Conservation (phyloP, 53 echinoderm and acorn worm species). For the Paelopatides confundens region DNA sequence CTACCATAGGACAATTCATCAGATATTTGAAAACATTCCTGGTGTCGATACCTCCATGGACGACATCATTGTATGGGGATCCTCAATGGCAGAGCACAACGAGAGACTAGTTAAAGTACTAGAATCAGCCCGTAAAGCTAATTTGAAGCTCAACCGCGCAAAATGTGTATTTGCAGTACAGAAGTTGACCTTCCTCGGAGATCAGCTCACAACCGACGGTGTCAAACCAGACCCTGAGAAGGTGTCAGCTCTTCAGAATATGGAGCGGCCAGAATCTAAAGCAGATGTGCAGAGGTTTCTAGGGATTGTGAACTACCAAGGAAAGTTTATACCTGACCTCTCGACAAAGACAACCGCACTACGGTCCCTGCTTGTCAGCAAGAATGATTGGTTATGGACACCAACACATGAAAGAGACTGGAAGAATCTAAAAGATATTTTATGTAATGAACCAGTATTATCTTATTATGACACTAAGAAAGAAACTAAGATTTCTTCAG, state of each 20-base stretch:
- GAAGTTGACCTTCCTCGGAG: conserved; percentile 63
- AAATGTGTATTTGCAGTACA: conserved; percentile 59
- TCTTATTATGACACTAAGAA: conserved; percentile 55
- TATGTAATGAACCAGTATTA: conserved; percentile 45
- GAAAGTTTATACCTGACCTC: conserved; percentile 66
- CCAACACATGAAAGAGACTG: conserved; percentile 38
- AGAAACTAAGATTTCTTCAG: conserved; percentile 57
- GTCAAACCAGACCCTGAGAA: conserved; percentile 63
- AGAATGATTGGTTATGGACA: conserved; percentile 65
- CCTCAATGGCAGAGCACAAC: conserved; percentile 70
- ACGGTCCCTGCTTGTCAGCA: conserved; percentile 37
- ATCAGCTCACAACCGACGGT: conserved; percentile 41
- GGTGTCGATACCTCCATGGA: conserved; percentile 73
- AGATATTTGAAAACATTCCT: conserved; percentile 38
- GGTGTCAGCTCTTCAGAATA: conserved; percentile 61
- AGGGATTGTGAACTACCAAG: conserved; percentile 66
- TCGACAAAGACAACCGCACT: conserved; percentile 46
- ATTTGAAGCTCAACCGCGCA: conserved; percentile 62
- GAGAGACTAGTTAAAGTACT: conserved; percentile 54
- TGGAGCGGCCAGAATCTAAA: conserved; percentile 46
- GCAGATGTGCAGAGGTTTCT: conserved; percentile 61
- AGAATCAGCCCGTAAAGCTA: conserved; percentile 41
- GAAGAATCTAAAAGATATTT: conserved; percentile 30
- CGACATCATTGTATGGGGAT: conserved; percentile 71
- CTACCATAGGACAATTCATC: conserved; percentile 56